These are phyloP conservation scores for sheep (Ovis aries) DNA, from an alignment of 2,113 vertebrate species.

Conservation along the genomic window DNA sequence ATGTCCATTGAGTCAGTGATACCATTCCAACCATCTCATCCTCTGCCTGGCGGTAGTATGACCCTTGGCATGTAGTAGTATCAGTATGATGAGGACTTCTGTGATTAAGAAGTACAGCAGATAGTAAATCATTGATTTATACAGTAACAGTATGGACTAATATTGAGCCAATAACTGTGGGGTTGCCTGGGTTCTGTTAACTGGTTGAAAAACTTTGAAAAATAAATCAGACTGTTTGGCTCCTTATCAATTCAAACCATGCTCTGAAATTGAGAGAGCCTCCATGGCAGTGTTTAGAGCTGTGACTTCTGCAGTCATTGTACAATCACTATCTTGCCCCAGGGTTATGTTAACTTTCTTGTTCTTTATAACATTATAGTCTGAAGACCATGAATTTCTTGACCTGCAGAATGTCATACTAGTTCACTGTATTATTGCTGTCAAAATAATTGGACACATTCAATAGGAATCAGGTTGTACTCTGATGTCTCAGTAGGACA, in stretches of 20 bases:
- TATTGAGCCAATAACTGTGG: background rate
- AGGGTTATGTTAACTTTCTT: background rate
- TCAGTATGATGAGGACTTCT: background rate
- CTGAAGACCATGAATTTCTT: background rate
- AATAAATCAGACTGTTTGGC: background rate
- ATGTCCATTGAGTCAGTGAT: background rate
- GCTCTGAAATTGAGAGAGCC: background rate
- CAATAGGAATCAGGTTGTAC: background rate
- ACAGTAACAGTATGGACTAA: background rate
- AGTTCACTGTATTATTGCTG: background rate
- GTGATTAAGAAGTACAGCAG: background rate
- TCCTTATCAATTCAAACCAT: background rate
- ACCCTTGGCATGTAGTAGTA: background rate
- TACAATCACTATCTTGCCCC: background rate
- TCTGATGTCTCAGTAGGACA: background rate
- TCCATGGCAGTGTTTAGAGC: background rate
- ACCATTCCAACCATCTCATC: background rate
- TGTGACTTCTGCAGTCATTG: background rate
- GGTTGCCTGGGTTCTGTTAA: background rate
- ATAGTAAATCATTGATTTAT: background rate
- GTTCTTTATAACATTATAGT: background rate
- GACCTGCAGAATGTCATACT: background rate
- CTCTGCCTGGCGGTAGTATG: background rate
- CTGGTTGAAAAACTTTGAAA: background rate
- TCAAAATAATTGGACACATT: background rate